Evolutionary conservation across 2,113 vertebrate species (phyloP).

Genomic region (Gambusia holbrooki): DNA sequence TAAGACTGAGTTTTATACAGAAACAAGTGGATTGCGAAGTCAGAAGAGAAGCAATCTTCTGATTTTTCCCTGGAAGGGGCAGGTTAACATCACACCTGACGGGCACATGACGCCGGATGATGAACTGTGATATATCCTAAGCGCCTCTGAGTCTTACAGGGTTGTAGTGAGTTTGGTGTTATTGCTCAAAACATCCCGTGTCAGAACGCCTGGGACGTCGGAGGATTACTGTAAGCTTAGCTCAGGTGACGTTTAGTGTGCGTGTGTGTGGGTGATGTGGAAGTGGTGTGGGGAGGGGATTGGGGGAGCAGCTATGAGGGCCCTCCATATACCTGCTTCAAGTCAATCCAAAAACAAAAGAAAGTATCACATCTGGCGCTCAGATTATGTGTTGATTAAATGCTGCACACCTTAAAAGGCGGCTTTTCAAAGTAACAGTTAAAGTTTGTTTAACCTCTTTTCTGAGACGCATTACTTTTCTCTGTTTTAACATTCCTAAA

Average conservation of each 20-base stretch:
- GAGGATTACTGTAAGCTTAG: slow-evolving; percentile 78
- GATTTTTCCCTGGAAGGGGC: slow-evolving; percentile 5
- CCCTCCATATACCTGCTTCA: slow-evolving; percentile 68
- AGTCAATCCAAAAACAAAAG: slow-evolving; percentile 57
- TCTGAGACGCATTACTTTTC: slow-evolving; percentile 51
- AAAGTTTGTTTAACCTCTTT: slow-evolving; percentile 48
- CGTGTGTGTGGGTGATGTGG: not conserved
- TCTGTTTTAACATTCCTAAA: slow-evolving; percentile 61
- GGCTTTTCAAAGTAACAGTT: slow-evolving; percentile 49
- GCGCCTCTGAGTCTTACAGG: slow-evolving; percentile 56
- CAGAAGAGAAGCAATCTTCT: not conserved
- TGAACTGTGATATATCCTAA: slow-evolving; percentile 65
- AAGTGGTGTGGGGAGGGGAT: not conserved
- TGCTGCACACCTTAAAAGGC: slow-evolving; percentile 66
- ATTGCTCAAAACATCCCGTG: slow-evolving; percentile 77
- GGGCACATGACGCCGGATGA: slow-evolving; percentile 48
- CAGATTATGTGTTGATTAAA: slow-evolving; percentile 58
- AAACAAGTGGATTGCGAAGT: slow-evolving; percentile 12
- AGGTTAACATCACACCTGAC: slow-evolving; percentile 21
- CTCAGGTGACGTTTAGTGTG: slow-evolving; percentile 69
- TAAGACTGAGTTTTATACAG: slow-evolving; percentile 3
- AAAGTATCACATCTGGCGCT: slow-evolving; percentile 70
- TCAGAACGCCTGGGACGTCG: slow-evolving; percentile 65
- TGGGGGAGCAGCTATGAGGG: slow-evolving; percentile 66
- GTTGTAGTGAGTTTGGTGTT: slow-evolving; percentile 76